Evolutionary conservation across 2,888 invertebrate species (phyloP).

Genomic region (Autographa pulchrina): DNA sequence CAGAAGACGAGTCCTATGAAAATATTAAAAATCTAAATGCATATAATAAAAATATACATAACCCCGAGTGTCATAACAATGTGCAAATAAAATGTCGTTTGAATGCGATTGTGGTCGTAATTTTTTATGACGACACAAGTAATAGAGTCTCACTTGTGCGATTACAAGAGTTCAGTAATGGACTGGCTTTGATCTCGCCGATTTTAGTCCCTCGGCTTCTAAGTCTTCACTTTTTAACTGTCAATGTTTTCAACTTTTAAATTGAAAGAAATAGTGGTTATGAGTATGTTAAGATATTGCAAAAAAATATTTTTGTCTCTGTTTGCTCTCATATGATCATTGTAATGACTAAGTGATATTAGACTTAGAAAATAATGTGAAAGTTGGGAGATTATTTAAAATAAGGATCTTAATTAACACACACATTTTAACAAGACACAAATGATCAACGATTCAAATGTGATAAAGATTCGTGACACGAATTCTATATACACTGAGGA

Average conservation of each 20-base stretch:
- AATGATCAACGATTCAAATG: too few relatives aligned
- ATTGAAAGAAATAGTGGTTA: too few relatives aligned
- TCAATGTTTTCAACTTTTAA: too few relatives aligned
- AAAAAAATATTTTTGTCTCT: too few relatives aligned
- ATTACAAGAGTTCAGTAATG: conserved; percentile 41
- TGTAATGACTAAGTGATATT: too few relatives aligned
- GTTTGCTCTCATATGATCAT: too few relatives aligned
- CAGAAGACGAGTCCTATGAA: background rate
- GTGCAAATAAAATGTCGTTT: conserved; percentile 55
- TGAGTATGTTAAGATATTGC: too few relatives aligned
- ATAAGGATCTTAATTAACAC: too few relatives aligned
- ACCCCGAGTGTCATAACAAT: conserved; percentile 32
- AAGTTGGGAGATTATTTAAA: too few relatives aligned
- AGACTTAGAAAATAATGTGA: too few relatives aligned
- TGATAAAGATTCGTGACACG: too few relatives aligned
- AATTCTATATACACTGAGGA: background rate
- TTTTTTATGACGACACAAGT: conserved; percentile 58
- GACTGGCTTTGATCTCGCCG: background rate
- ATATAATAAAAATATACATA: conserved; percentile 21
- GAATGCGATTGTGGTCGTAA: conserved; percentile 53
- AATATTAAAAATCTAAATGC: conserved; percentile 14
- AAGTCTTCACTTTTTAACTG: background rate
- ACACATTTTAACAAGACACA: too few relatives aligned
- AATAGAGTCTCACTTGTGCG: conserved; percentile 36
- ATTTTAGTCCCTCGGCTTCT: conserved; percentile 1